Evolutionary conservation across 2,113 vertebrate species (phyloP).

Genomic region (Chlorocebus sabaeus): DNA sequence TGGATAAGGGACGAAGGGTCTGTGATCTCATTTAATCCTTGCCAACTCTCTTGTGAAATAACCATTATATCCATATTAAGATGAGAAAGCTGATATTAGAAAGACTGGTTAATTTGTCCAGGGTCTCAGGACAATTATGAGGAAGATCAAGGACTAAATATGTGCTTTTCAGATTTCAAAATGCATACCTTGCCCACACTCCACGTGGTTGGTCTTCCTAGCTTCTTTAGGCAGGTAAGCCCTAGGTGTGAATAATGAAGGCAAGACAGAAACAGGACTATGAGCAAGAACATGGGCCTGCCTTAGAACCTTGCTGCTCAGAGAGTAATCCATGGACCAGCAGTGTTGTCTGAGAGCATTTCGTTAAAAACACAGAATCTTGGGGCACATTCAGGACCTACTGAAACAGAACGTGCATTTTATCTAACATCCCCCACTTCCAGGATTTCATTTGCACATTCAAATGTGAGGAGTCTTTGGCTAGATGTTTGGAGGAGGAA

Average conservation of each 20-base stretch:
- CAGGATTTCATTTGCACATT: not conserved
- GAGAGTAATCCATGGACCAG: not conserved
- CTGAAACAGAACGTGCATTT: not conserved
- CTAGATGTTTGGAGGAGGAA: not conserved
- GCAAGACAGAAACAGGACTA: not conserved
- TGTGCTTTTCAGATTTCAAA: not conserved
- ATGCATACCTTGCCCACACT: not conserved
- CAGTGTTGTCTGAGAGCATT: not conserved
- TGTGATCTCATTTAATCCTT: not conserved
- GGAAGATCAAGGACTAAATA: not conserved
- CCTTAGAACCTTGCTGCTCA: not conserved
- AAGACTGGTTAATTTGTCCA: not conserved
- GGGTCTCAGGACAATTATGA: not conserved
- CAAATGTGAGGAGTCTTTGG: not conserved
- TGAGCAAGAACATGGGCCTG: rapidly evolving
- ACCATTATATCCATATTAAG: not conserved
- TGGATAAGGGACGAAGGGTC: not conserved
- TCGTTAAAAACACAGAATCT: not conserved
- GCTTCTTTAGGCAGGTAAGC: not conserved
- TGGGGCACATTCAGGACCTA: not conserved
- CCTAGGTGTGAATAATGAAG: not conserved
- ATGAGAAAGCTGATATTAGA: not conserved
- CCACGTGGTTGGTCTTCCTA: not conserved
- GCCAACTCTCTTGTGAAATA: not conserved
- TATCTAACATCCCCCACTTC: rapidly evolving